Evolutionary conservation across 2,113 vertebrate genomes (phyloP).

Genomic region (Lampris megalopsis): DNA sequence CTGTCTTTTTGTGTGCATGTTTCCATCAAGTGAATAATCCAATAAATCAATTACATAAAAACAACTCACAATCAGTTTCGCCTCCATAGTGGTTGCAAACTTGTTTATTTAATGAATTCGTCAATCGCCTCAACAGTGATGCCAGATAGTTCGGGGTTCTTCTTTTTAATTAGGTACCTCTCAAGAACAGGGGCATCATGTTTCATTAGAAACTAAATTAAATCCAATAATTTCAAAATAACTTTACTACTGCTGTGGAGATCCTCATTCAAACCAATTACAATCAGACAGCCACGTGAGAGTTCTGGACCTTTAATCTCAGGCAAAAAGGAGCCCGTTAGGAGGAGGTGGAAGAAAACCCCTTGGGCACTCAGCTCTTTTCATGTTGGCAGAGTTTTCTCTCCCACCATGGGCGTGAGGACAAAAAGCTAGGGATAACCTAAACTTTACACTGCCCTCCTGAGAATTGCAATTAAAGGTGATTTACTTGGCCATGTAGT

Average conservation of each 20-base stretch:
- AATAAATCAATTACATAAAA: constrained; percentile 43
- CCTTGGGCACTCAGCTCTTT: neutral
- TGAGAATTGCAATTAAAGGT: constrained; percentile 48
- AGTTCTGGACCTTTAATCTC: constrained; percentile 36
- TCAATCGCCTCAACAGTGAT: constrained; percentile 58
- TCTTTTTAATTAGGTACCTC: constrained; percentile 67
- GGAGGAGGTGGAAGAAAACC: neutral
- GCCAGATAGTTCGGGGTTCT: constrained; percentile 54
- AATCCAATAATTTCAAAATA: constrained; percentile 74
- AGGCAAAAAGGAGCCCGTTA: constrained; percentile 2
- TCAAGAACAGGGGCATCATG: constrained; percentile 39
- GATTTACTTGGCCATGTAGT: constrained; percentile 44
- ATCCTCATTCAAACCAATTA: constrained; percentile 60
- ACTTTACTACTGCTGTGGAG: constrained; percentile 53
- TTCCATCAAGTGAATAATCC: neutral
- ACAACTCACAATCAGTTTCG: constrained; percentile 35
- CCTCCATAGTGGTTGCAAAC: constrained; percentile 44
- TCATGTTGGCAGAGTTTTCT: constrained; percentile 25
- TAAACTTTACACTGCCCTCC: constrained; percentile 21
- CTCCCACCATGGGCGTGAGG: constrained; percentile 22
- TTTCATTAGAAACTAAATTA: constrained; percentile 70
- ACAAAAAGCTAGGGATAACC: constrained; percentile 13
- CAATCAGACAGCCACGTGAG: constrained; percentile 22
- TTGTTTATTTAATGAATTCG: constrained; percentile 63
- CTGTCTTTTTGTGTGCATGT: neutral